Evolutionary conservation across 2,888 invertebrate species (phyloP).

Genomic region (Ochlodes sylvanus): DNA sequence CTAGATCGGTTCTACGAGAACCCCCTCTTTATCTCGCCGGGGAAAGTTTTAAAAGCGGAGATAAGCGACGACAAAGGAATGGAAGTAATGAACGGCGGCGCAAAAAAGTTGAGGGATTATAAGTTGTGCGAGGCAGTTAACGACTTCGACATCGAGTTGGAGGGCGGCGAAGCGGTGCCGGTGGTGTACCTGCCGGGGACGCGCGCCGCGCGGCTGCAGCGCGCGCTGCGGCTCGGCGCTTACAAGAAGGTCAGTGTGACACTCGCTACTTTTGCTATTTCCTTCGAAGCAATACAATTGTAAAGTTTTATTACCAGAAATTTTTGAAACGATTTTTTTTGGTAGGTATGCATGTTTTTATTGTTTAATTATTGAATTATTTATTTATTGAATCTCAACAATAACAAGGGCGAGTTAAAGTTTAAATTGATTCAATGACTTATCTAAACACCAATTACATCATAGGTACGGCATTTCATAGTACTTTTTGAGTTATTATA

Average conservation of each 20-base stretch:
- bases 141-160: conserved; percentile 78
- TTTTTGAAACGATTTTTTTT: too few species aligned
- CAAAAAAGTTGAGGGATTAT: conserved; percentile 74
- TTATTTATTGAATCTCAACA: too few species aligned
- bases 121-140: conserved; percentile 77
- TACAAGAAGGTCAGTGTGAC: conserved; percentile 81
- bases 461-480: too few species aligned
- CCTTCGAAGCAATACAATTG: too few species aligned
- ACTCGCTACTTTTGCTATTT: too few species aligned
- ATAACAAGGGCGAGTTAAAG: too few species aligned
- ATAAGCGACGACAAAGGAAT: conserved; percentile 64
- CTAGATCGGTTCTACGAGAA: conserved; percentile 66
- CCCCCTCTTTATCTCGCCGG: conserved; percentile 68
- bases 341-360: too few species aligned
- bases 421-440: too few species aligned
- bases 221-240: conserved; percentile 83
- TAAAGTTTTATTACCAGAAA: too few species aligned
- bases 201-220: conserved; percentile 81
- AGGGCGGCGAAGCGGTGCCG: conserved; percentile 70
- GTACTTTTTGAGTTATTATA: too few species aligned
- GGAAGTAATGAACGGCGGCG: conserved; percentile 72
- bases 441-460: too few species aligned
- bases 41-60: conserved; percentile 69
- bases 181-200: conserved; percentile 80
- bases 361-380: too few species aligned